Evolutionary conservation across 1,140 invertebrate species (phyloP).

Genomic region (Saxidomus purpurata): DNA sequence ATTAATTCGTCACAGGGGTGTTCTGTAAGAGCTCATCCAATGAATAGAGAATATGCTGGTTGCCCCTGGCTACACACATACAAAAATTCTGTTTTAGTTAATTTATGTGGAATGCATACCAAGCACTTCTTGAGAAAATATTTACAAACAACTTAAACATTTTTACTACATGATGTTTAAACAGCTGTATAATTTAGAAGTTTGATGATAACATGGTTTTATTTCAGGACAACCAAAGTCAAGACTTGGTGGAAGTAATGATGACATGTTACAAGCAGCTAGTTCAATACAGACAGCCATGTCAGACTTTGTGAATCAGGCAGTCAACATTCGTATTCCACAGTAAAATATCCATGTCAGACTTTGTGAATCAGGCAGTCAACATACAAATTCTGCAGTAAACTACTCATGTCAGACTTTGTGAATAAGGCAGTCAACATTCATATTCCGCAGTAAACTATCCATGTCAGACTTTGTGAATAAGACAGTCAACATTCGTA

Average conservation of each 20-base stretch:
- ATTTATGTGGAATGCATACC: no score
- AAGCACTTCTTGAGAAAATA: no score
- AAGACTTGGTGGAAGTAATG: constrained; percentile 16
- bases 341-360: constrained; percentile 38
- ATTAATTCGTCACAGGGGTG: no score
- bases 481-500: not conserved
- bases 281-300: constrained; percentile 47
- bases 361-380: constrained; percentile 39
- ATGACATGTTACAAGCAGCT: constrained; percentile 54
- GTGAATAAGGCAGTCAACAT: not conserved
- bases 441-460: not conserved
- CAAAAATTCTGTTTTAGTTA: no score
- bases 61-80: no score
- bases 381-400: not conserved
- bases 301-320: constrained; percentile 59
- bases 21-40: no score
- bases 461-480: not conserved
- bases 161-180: no score
- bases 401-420: not conserved
- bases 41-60: no score
- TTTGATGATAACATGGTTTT: no score
- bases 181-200: no score
- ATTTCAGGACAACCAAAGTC: constrained; percentile 48
- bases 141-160: no score
- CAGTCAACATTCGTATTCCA: constrained; percentile 28